Conservation (phyloP, 1,140 invertebrate species). For the Trichonephila clavipes region DNA sequence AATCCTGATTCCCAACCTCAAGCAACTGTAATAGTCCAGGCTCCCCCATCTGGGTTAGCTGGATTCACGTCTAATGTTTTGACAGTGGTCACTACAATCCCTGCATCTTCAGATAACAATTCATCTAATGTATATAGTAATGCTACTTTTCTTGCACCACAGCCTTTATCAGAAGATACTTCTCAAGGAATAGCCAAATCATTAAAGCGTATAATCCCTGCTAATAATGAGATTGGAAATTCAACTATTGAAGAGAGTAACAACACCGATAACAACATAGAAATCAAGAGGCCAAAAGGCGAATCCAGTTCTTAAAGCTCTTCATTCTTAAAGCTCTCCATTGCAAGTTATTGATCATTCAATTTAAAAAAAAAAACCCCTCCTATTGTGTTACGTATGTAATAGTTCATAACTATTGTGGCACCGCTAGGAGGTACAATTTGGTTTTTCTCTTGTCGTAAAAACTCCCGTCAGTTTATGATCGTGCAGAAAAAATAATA, state of each 20-base stretch:
- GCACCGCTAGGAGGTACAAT: conserved; percentile 20
- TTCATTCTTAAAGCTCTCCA: conserved; percentile 41
- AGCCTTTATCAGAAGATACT: conserved; percentile 43
- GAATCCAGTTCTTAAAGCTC: conserved; percentile 54
- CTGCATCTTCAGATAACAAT: conserved; percentile 1
- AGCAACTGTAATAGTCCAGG: conserved; percentile 77
- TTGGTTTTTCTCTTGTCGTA: conserved; percentile 30
- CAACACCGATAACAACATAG: conserved; percentile 25
- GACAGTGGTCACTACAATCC: conserved; percentile 55
- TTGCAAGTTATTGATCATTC: neutral
- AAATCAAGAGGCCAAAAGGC: conserved; percentile 64
- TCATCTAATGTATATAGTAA: conserved; percentile 56
- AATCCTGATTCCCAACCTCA: conserved; percentile 52
- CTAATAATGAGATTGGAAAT: conserved; percentile 58
- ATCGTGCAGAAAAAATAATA: conserved; percentile 40
- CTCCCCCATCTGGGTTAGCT: conserved; percentile 60
- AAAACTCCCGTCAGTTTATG: neutral
- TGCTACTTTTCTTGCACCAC: conserved; percentile 67
- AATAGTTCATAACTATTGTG: conserved; percentile 47
- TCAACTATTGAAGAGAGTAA: conserved; percentile 23
- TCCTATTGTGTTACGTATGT: conserved; percentile 16
- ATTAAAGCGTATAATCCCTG: conserved; percentile 46
- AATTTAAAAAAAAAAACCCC: neutral
- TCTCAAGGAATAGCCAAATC: conserved; percentile 49
- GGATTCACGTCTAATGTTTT: conserved; percentile 51